Evolutionary conservation across 2,888 invertebrate genomes (phyloP).

Genomic region (Apotomis turbidana): DNA sequence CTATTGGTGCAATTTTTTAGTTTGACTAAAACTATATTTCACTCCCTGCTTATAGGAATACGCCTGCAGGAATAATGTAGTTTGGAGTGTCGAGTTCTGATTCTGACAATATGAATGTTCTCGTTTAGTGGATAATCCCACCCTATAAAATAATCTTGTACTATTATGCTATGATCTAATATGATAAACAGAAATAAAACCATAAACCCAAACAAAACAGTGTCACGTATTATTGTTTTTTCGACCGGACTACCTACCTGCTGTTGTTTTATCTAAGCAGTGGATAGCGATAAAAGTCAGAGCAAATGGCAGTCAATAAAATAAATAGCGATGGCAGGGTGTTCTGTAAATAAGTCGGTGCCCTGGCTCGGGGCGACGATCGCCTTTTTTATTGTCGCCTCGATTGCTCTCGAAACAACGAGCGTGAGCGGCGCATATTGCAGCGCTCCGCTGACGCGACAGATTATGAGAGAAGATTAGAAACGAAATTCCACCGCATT

Average conservation of each 20-base stretch:
- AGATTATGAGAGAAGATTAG: slow-evolving; percentile 78
- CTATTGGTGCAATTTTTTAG: too few species aligned
- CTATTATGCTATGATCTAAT: too few species aligned
- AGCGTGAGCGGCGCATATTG: slow-evolving; percentile 72
- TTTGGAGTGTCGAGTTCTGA: too few species aligned
- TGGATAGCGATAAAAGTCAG: slow-evolving; percentile 82
- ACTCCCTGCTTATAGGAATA: too few species aligned
- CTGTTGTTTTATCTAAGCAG: slow-evolving; percentile 78
- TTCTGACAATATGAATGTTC: too few species aligned
- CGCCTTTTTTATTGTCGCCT: slow-evolving; percentile 84
- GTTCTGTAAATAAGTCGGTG: slow-evolving; percentile 83
- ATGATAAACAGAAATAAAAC: too few species aligned
- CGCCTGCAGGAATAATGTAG: too few species aligned
- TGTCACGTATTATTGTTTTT: slow-evolving; percentile 13
- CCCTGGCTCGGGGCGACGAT: slow-evolving; percentile 76
- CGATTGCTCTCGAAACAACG: slow-evolving; percentile 83
- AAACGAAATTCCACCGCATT: slow-evolving; percentile 65
- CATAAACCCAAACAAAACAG: too few species aligned
- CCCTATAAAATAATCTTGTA: too few species aligned
- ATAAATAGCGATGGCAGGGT: slow-evolving; percentile 83
- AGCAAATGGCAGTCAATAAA: slow-evolving; percentile 83
- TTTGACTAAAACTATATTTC: too few species aligned
- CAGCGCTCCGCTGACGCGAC: slow-evolving; percentile 70
- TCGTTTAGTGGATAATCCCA: too few species aligned
- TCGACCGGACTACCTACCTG: slow-evolving; percentile 62